Conservation (phyloP, 2,888 invertebrate genomes). For the Rhagophthalmus giganteus region DNA sequence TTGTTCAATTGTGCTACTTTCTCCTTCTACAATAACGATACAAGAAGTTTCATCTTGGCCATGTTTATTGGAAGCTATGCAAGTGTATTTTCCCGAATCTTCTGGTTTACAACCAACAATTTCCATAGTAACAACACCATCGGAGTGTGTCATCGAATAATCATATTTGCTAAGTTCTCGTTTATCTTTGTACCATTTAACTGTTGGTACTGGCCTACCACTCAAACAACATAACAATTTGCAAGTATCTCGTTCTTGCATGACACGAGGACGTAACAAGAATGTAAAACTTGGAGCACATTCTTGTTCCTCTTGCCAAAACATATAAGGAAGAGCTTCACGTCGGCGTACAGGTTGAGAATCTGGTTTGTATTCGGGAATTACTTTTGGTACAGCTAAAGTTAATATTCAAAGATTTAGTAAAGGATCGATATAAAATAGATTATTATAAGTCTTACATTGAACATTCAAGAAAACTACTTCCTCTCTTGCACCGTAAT, state of each 20-base stretch:
- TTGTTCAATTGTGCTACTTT: constrained; percentile 74
- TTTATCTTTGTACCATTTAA: constrained; percentile 91
- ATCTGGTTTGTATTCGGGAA: constrained; percentile 69
- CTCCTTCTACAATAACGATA: constrained; percentile 94
- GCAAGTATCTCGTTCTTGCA: constrained; percentile 94
- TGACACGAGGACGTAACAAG: constrained; percentile 96
- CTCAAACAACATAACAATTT: constrained; percentile 96
- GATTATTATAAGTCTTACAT: constrained; percentile 75
- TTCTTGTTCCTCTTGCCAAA: constrained; percentile 92
- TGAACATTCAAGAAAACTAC: constrained; percentile 96
- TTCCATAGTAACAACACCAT: constrained; percentile 97
- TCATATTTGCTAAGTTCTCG: constrained; percentile 88
- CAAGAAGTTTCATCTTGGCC: constrained; percentile 95
- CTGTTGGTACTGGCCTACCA: constrained; percentile 92
- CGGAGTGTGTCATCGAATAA: constrained; percentile 86
- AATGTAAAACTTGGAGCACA: constrained; percentile 97
- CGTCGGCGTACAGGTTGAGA: constrained; percentile 73
- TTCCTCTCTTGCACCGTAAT: constrained; percentile 93
- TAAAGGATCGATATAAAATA: no score
- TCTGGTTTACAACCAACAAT: constrained; percentile 91
- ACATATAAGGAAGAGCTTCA: constrained; percentile 80
- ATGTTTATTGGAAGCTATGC: constrained; percentile 89
- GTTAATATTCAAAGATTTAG: no score
- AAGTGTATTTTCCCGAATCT: constrained; percentile 96
- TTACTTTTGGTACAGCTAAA: constrained; percentile 74